These are phyloP conservation scores for Phaedon cochleariae DNA, from an alignment of 2,888 invertebrate species.

Conservation along the genomic window DNA sequence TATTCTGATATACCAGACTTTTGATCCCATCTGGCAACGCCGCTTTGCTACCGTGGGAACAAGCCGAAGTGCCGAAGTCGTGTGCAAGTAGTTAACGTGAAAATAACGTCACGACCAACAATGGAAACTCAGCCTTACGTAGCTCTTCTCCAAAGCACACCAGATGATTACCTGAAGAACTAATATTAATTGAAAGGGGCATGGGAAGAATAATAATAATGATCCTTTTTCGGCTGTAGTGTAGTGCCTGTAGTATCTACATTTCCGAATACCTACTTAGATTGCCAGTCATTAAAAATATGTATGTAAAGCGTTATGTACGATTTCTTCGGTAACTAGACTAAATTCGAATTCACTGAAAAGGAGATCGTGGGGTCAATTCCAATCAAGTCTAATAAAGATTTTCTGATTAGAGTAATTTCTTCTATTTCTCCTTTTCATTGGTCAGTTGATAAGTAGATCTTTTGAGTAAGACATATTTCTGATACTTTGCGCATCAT, in stretches of 20 bases:
- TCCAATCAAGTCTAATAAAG: too few species aligned
- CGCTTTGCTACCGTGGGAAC: constrained; percentile 55
- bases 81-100: constrained; percentile 56
- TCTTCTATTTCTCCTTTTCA: too few species aligned
- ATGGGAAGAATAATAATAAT: constrained; percentile 35
- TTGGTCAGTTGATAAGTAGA: too few species aligned
- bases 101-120: constrained; percentile 49
- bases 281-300: too few species aligned
- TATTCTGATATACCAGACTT: not conserved
- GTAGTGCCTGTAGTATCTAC: too few species aligned
- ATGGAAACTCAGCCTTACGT: constrained; percentile 35
- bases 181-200: constrained; percentile 36
- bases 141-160: constrained; percentile 20
- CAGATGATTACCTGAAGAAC: constrained; percentile 23
- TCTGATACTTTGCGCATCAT: too few species aligned
- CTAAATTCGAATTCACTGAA: too few species aligned
- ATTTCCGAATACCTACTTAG: constrained; percentile 4
- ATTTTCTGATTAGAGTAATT: too few species aligned
- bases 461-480: too few species aligned
- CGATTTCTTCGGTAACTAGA: too few species aligned
- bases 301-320: too few species aligned
- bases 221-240: constrained; percentile 26
- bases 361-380: too few species aligned
- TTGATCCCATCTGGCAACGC: constrained; percentile 18
- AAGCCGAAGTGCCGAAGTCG: constrained; percentile 51